A percentile compares a stretch with the other conserved stretches of the same genome.
Conservation (phyloP, 2,113 vertebrate genomes). For the Atherinomorus stipes region DNA sequence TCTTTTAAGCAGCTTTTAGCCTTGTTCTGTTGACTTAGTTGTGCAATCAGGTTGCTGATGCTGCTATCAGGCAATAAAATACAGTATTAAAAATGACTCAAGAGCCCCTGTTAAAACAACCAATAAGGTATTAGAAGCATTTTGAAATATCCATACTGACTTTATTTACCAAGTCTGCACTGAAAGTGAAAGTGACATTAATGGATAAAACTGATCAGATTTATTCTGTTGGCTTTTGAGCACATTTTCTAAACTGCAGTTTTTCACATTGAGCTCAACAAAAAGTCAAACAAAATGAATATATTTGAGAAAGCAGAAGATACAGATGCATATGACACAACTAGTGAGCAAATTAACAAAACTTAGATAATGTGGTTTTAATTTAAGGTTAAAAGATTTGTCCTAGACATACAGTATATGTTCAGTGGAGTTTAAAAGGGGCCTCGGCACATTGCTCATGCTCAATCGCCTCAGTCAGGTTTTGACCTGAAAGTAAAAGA, state of each 20-base stretch:
- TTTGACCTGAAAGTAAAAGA: not conserved
- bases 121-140: conserved; percentile 2
- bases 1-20: conserved; percentile 54
- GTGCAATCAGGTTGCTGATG: conserved; percentile 19
- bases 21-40: conserved; percentile 27
- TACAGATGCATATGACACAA: not conserved
- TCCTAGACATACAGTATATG: not conserved
- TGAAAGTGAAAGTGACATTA: not conserved
- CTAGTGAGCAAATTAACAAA: not conserved
- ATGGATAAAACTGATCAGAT: conserved; percentile 26
- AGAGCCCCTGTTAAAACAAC: conserved; percentile 2
- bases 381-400: not conserved
- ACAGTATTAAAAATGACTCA: conserved; percentile 22
- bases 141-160: not conserved
- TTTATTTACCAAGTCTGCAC: conserved; percentile 3
- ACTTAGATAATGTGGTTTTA: not conserved
- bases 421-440: not conserved
- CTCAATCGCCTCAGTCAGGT: too few relatives aligned
- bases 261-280: not conserved
- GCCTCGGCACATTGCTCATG: too few relatives aligned
- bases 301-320: not conserved
- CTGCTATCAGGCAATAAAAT: conserved; percentile 15
- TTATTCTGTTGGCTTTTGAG: not conserved
- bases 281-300: not conserved
- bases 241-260: not conserved